Base-by-base conservation (phyloP, 2,888 invertebrate species). In the Clitarchus hookeri region DNA sequence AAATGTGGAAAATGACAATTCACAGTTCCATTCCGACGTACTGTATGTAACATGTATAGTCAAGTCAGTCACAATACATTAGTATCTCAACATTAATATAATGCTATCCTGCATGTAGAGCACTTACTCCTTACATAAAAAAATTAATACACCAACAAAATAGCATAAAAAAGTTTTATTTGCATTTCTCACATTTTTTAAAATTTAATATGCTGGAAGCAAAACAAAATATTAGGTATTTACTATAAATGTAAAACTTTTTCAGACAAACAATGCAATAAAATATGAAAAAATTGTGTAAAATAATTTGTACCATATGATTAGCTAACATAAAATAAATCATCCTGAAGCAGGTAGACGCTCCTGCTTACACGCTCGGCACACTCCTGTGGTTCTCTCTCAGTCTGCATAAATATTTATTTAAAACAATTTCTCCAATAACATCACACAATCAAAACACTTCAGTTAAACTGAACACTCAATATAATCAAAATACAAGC, bases 271-370 rank as follows among this genome's bases (percentile, higher is more conserved):
- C 65, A 65, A 65, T 65, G 19, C 65, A 65, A 23, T 65, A 65
- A 65, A 65, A 65, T 65, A 65, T 65, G 23, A 65, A 65, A 23
- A 11, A 0, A 65, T 19, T 65, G 8, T 65, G 19, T n/a, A 65
- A 65, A 65, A 65, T 65, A 65, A 65, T 65, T 23, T 65, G 65
- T 65, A 65, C 65, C 65, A 65, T 65, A 65, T n/a, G n/a, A 65
- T 65, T 9, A 65, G 19, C 65, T 65, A n/a, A 65, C 16, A 65
- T 19, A 65, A 53, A 65, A 65, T n/a, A 23, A n/a, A n/a, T 23
- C 16, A 11, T 65, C 16, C n/a, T 65, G 16, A 65, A 65, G 65
- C 65, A 65, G 16, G 48, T 1, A 48, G 6, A 48, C 8, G 16
- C 48, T 48, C 65, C 19, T 65, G n/a, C 65, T 65, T 65, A 16